Evolutionary conservation across 2,113 vertebrate genomes (phyloP).

Genomic region (Catagonus wagneri): DNA sequence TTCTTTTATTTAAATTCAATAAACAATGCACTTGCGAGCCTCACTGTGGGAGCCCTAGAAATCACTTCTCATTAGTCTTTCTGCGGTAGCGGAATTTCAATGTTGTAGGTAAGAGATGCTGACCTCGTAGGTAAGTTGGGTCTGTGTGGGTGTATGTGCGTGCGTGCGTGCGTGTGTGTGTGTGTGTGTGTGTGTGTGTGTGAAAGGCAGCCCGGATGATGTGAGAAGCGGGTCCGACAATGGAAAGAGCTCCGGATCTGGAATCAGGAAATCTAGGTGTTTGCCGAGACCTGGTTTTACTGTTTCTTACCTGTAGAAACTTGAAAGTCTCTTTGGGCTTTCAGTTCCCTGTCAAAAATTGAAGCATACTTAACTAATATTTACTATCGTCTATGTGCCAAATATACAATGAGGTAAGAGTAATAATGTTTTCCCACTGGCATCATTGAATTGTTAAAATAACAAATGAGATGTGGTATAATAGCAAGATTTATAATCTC

Average conservation of each 20-base stretch:
- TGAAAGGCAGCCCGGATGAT: not conserved
- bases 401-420: not conserved
- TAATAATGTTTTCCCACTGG: not conserved
- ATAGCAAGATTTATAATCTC: not conserved
- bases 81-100: not conserved
- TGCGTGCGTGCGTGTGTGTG: not conserved
- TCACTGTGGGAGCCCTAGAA: not conserved
- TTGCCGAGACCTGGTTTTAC: not conserved
- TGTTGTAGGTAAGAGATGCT: not conserved
- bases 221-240: not conserved
- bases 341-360: not conserved
- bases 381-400: not conserved
- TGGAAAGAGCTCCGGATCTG: not conserved
- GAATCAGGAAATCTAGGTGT: not conserved
- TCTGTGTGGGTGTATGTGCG: not conserved
- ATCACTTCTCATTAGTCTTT: not conserved
- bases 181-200: not conserved
- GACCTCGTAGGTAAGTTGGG: not conserved
- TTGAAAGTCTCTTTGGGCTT: not conserved
- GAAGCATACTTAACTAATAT: not conserved
- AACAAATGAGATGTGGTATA: not conserved
- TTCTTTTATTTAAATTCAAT: constrained; percentile 13
- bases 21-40: not conserved
- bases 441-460: not conserved
- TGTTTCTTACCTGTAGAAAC: not conserved